Evolutionary conservation across 2,888 invertebrate species (phyloP).

Genomic region (Oscheius sp.): DNA sequence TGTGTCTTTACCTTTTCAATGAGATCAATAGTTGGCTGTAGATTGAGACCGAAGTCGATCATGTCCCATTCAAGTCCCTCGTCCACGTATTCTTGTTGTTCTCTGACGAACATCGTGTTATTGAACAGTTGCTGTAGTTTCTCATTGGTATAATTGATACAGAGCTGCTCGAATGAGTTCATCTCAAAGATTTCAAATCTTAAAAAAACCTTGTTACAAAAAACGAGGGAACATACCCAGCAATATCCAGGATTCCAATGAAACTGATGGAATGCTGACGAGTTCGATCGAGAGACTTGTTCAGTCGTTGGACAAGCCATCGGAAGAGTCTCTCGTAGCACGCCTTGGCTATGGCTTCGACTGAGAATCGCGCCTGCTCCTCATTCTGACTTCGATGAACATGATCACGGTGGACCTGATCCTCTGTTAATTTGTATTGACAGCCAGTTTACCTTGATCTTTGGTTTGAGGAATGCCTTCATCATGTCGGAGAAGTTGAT

Average conservation of each 20-base stretch:
- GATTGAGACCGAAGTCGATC: constrained; percentile 96
- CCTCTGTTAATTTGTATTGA: too few species aligned
- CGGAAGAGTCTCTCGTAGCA: constrained; percentile 98
- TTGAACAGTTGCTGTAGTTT: constrained; percentile 98
- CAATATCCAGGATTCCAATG: constrained; percentile 98
- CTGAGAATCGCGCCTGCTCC: constrained; percentile 95
- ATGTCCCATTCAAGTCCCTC: constrained; percentile 99
- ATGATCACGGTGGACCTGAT: constrained; percentile 88
- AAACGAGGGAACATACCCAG: constrained; percentile 88
- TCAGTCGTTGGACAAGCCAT: constrained; percentile 63
- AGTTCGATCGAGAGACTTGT: constrained; percentile 90
- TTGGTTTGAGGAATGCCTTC: constrained; percentile 94
- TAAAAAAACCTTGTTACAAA: too few species aligned
- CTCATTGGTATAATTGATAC: constrained; percentile 99
- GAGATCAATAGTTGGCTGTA: constrained; percentile 97
- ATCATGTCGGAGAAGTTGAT: constrained; percentile 96
- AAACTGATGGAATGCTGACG: constrained; percentile 98
- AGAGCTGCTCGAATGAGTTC: constrained; percentile 97
- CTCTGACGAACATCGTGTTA: constrained; percentile 99
- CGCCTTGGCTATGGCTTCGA: constrained; percentile 97
- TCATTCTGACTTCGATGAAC: constrained; percentile 98
- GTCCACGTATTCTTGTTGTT: constrained; percentile 86
- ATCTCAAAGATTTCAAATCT: constrained; percentile 76
- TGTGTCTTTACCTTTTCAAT: constrained; percentile 85
- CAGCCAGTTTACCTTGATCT: constrained; percentile 81